A percentile compares a stretch with the other conserved stretches of the same genome.
phyloP scores from a whole-genome alignment of 2,888 invertebrate genomes.

The Meta bourneti region DNA sequence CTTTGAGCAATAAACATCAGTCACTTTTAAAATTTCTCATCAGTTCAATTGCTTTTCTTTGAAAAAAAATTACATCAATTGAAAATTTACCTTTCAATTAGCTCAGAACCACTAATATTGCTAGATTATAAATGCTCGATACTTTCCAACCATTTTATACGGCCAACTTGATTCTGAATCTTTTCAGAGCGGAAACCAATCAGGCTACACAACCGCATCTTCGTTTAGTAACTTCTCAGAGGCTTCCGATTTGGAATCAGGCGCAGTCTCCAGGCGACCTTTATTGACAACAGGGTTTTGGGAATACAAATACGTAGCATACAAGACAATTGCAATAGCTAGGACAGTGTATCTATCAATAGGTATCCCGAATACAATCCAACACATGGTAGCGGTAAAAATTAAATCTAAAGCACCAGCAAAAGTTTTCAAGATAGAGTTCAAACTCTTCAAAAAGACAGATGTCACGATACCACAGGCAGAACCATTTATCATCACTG shows the following conservation, averaged over 20 bases:
- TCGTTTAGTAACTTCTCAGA: conserved; percentile 43
- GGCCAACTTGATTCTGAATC: too few relatives aligned
- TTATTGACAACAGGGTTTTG: conserved; percentile 89
- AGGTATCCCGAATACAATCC: conserved; percentile 89
- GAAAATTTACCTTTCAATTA: too few relatives aligned
- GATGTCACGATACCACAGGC: conserved; percentile 95
- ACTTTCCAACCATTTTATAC: too few relatives aligned
- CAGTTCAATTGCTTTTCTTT: too few relatives aligned
- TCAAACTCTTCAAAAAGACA: conserved; percentile 94
- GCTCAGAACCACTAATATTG: too few relatives aligned
- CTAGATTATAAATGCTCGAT: too few relatives aligned
- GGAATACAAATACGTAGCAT: conserved; percentile 92
- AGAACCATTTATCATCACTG: conserved; percentile 93
- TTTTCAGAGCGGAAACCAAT: too few relatives aligned
- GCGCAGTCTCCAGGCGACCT: conserved; percentile 25
- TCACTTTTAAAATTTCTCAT: too few relatives aligned
- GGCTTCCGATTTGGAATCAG: conserved; percentile 30
- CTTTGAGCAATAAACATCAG: too few relatives aligned
- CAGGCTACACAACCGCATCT: conserved; percentile 19
- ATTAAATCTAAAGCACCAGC: conserved; percentile 95
- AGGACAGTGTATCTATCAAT: conserved; percentile 90
- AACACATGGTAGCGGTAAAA: conserved; percentile 93
- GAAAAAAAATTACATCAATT: too few relatives aligned
- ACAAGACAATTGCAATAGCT: conserved; percentile 90
- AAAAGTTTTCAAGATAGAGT: conserved; percentile 97